A percentile compares a stretch with the other conserved stretches of the same genome.
Evolutionary conservation across 2,888 invertebrate genomes (phyloP).

Genomic region (Monopis laevigella): DNA sequence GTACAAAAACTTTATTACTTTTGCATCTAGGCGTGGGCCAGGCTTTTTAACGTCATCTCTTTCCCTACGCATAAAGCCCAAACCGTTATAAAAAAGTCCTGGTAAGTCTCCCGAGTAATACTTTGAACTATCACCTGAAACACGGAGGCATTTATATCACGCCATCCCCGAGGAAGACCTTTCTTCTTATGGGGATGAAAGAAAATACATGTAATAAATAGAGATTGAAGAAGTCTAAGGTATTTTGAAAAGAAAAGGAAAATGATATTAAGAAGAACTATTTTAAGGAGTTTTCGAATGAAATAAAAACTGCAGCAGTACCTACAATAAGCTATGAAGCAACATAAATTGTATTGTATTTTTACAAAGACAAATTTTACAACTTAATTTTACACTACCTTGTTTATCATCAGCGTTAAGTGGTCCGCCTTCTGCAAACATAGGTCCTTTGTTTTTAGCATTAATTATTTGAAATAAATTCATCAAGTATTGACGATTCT

Average conservation of each 20-base stretch:
- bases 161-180: neutral
- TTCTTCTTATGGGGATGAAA: neutral
- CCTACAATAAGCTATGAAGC: conserved; percentile 34
- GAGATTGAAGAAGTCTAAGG: neutral
- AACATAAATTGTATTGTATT: conserved; percentile 33
- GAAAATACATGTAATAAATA: neutral
- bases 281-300: conserved; percentile 16
- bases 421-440: conserved; percentile 57
- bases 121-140: conserved; percentile 64
- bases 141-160: conserved; percentile 35
- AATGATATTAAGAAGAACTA: neutral
- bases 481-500: conserved; percentile 34
- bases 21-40: conserved; percentile 82
- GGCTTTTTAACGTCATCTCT: conserved; percentile 94
- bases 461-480: conserved; percentile 34
- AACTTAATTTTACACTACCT: conserved; percentile 28
- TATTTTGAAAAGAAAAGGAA: conserved; percentile 1
- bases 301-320: conserved; percentile 26
- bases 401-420: conserved; percentile 44
- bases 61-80: conserved; percentile 88
- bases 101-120: conserved; percentile 63
- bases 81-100: conserved; percentile 69
- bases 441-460: conserved; percentile 36
- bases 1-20: conserved; percentile 64
- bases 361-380: conserved; percentile 15